Evolutionary conservation across 1,140 invertebrate genomes (phyloP), one percentile per base, ranked within the genome.

Genomic region (Microplitis demolitor): DNA sequence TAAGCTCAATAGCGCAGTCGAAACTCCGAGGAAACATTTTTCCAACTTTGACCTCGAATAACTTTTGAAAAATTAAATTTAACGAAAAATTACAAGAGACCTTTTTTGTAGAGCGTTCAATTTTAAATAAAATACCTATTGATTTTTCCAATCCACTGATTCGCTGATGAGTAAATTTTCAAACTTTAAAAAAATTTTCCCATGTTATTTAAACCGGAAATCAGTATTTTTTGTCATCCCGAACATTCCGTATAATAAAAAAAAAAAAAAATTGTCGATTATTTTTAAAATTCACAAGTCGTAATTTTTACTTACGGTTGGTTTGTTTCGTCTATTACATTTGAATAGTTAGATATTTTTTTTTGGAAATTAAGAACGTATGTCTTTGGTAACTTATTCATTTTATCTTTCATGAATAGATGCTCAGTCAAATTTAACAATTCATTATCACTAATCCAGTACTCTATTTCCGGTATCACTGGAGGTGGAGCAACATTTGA

Each of bases 311-410:
- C 79, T 83, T 80, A 88, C 87, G 82, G 82, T 73, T 81, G n/a
- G 4, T 69, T 68, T 64, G 88, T 82, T 54, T 79, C 74, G 51
- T 88, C 86, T 0, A 78, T 82, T 50, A 76, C n/a, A 56, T 83
- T 83, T 5, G 60, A 54, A 39, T 77, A 77, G 6, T 68, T 76
- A 9, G 69, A 73, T 4, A 58, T 16, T 35, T 71, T 74, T 4
- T 76, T 83, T 67, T 88, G 87, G 4, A 85, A 74, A 79, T 89
- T 84, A 35, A 88, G 31, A 9, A 88, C 78, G 14, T 82, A 78
- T 4, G 80, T 71, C 0, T 73, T 78, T 16, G 78, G 71, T 61
- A 14, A 24, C 8, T 9, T 31, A 11, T 88, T 77, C 24, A 71
- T 76, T 35, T 86, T 82, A 39, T 84, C 82, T 50, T 83, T 81